phyloP scores from a whole-genome alignment of 1,140 invertebrate genomes.

The Cotesia glomerata region DNA sequence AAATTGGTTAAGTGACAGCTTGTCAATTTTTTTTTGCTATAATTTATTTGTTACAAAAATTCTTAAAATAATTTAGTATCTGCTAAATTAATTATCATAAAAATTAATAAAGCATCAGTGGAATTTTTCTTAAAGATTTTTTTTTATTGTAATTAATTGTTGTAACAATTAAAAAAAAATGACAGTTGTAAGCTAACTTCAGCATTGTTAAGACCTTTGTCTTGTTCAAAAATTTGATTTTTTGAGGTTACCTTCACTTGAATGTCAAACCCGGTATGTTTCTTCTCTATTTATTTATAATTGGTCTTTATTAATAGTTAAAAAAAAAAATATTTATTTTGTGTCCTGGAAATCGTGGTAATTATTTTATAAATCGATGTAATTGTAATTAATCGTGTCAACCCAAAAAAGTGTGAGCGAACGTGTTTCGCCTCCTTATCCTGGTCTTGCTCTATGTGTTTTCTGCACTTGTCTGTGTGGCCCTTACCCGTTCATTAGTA shows the following conservation, averaged over 20 bases:
- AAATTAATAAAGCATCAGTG: no score
- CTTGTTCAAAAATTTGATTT: not conserved
- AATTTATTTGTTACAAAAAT: no score
- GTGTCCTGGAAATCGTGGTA: not conserved
- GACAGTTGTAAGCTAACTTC: not conserved
- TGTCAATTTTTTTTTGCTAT: no score
- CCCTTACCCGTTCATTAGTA: constrained; percentile 36
- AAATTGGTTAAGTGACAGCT: no score
- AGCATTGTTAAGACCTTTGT: not conserved
- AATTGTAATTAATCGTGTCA: constrained; percentile 2
- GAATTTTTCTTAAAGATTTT: not conserved
- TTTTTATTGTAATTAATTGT: not conserved
- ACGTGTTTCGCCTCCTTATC: constrained; percentile 31
- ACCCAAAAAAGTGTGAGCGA: constrained; percentile 23
- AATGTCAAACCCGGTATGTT: not conserved
- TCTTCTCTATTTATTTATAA: not conserved
- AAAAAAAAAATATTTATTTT: no score
- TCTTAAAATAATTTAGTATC: no score
- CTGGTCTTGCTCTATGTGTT: constrained; percentile 33
- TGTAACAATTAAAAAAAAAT: no score
- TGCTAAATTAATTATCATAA: no score
- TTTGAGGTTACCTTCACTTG: not conserved
- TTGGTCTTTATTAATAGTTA: not conserved
- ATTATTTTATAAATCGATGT: not conserved
- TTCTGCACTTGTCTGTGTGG: constrained; percentile 34